Evolutionary conservation across 1,140 invertebrate species (phyloP).

Genomic region (Drosophila sulfurigaster): DNA sequence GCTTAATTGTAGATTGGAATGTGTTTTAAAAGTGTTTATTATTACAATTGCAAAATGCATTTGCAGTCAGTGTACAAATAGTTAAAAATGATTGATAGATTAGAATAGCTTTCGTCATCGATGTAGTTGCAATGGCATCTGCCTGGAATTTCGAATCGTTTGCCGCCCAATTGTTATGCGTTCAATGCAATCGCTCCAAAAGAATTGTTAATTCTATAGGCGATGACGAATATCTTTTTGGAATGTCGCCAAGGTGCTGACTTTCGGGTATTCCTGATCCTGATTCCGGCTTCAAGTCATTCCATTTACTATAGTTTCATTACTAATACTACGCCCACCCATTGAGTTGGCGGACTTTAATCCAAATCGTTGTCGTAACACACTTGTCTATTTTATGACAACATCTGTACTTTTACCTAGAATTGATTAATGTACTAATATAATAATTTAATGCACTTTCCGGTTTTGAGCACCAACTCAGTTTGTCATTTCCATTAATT

Average conservation of each 20-base stretch:
- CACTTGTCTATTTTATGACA: neutral
- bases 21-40: neutral
- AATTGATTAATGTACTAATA: neutral
- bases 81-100: neutral
- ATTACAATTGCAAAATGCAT: neutral
- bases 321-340: neutral
- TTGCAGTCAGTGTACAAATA: neutral
- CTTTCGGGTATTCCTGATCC: neutral
- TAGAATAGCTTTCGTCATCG: neutral
- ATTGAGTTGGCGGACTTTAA: neutral
- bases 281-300: constrained; percentile 1
- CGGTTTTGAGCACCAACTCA: neutral
- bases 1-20: constrained; percentile 1
- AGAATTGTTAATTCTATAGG: constrained; percentile 3
- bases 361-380: neutral
- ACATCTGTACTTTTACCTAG: neutral
- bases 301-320: neutral
- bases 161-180: constrained; percentile 7
- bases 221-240: constrained; percentile 14
- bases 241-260: neutral
- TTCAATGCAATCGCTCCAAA: constrained; percentile 5
- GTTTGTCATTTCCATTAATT: neutral
- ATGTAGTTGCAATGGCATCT: constrained; percentile 4
- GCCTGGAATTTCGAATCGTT: constrained; percentile 7
- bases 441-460: neutral